phyloP scores from a whole-genome alignment of 2,113 vertebrate genomes.

The Tinamus guttatus region DNA sequence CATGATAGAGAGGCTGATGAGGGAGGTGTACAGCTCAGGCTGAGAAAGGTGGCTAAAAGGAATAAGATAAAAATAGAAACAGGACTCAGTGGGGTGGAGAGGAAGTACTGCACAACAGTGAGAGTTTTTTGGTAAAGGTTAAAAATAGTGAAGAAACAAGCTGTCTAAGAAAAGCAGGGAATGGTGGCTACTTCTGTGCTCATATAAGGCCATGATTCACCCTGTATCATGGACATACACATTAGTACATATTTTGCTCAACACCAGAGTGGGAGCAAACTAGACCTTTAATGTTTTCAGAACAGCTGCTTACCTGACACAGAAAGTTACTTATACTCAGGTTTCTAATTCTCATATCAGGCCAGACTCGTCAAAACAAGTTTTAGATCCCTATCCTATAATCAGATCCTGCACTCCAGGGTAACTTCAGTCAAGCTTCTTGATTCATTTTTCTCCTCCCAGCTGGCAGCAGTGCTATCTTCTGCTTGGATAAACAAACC shows the following conservation, averaged over 20 bases:
- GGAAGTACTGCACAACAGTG: background rate
- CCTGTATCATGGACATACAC: background rate
- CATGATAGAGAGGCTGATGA: background rate
- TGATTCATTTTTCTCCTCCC: background rate
- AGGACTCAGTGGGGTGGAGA: background rate
- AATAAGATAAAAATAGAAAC: background rate
- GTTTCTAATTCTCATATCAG: background rate
- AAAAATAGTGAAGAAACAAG: background rate
- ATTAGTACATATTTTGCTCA: background rate
- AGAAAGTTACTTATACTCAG: background rate
- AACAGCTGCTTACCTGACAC: background rate
- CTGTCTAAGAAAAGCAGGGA: background rate
- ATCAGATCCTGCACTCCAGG: background rate
- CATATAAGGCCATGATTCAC: background rate
- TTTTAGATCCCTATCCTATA: background rate
- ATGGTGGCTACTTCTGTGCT: background rate
- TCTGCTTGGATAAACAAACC: background rate
- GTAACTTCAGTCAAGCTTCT: background rate
- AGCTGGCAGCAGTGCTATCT: background rate
- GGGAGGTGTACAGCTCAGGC: background rate
- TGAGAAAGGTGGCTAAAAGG: background rate
- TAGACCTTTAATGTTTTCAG: background rate
- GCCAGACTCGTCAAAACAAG: background rate
- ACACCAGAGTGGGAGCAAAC: background rate
- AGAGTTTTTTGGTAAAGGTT: background rate